Evolutionary conservation across 1,140 invertebrate species (phyloP).

Genomic region (Dinothrombium tinctorium): DNA sequence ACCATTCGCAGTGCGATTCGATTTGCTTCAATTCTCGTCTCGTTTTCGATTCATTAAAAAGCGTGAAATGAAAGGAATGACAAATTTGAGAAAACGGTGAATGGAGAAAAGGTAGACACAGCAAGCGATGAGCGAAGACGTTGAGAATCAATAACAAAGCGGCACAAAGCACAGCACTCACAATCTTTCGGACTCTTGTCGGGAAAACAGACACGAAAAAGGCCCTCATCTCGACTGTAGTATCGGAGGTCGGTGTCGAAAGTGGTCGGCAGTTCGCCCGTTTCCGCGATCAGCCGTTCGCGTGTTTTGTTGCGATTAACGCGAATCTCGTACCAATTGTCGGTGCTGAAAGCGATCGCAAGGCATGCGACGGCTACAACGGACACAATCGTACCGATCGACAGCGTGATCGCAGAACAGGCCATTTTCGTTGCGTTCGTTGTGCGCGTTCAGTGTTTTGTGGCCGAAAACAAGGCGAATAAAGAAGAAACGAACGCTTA

Average conservation of each 20-base stretch:
- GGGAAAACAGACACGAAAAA: constrained; percentile 71
- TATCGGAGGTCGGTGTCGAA: constrained; percentile 17
- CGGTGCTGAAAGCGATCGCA: constrained; percentile 75
- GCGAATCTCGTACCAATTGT: constrained; percentile 80
- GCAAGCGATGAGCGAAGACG: background rate
- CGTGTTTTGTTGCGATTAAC: constrained; percentile 58
- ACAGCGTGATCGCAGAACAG: constrained; percentile 77
- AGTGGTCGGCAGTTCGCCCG: constrained; percentile 4
- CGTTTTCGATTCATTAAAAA: too few species aligned
- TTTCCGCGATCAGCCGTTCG: constrained; percentile 8
- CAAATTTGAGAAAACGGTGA: too few species aligned
- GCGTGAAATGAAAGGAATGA: too few species aligned
- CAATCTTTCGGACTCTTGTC: constrained; percentile 40
- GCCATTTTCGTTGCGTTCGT: constrained; percentile 37
- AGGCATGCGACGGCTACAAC: constrained; percentile 71
- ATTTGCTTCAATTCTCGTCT: too few species aligned
- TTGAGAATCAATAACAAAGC: background rate
- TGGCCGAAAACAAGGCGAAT: too few species aligned
- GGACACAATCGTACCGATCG: constrained; percentile 73
- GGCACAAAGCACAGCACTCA: background rate
- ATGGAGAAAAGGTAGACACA: background rate
- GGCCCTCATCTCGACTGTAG: constrained; percentile 27
- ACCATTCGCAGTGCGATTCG: background rate
- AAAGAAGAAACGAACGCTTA: too few species aligned
- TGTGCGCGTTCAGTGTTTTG: background rate